These are phyloP conservation scores for Recurvirostra avosetta DNA, from an alignment of 2,113 vertebrate species.

Conservation along the genomic window DNA sequence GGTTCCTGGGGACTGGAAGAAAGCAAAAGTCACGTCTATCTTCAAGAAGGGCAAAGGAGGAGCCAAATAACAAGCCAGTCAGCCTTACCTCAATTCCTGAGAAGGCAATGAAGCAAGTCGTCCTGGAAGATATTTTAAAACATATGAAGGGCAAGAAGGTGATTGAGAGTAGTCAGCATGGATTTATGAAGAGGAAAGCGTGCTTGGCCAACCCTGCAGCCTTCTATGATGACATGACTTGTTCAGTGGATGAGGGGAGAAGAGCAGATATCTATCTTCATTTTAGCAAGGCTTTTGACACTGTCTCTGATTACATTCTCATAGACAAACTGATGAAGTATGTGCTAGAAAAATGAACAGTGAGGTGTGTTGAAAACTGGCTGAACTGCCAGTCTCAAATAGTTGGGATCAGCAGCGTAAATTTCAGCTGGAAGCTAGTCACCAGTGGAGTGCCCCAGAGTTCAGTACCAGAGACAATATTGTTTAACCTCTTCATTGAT, in stretches of 20 bases:
- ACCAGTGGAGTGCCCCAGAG: not conserved
- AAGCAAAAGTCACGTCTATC: not conserved
- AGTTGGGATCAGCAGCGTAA: not conserved
- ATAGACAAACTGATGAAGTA: not conserved
- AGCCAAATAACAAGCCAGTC: not conserved
- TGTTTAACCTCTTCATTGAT: not conserved
- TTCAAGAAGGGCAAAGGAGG: not conserved
- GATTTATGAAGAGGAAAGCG: not conserved
- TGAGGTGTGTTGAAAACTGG: not conserved
- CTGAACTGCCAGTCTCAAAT: not conserved
- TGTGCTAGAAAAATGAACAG: not conserved
- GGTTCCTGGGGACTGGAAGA: not conserved
- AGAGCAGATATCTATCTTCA: not conserved
- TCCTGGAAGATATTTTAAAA: not conserved
- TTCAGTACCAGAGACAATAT: not conserved
- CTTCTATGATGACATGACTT: not conserved
- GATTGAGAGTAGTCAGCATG: not conserved
- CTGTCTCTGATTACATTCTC: not conserved
- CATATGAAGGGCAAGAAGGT: not conserved
- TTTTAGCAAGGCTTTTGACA: not conserved
- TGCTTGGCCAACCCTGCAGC: not conserved
- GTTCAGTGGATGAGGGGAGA: not conserved
- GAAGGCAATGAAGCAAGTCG: not conserved
- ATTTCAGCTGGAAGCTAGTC: not conserved
- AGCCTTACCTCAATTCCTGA: not conserved